A percentile compares a stretch with the other conserved stretches of the same genome.
Evolutionary conservation across 1,140 invertebrate species (phyloP).

Genomic region (Magallana gigas): DNA sequence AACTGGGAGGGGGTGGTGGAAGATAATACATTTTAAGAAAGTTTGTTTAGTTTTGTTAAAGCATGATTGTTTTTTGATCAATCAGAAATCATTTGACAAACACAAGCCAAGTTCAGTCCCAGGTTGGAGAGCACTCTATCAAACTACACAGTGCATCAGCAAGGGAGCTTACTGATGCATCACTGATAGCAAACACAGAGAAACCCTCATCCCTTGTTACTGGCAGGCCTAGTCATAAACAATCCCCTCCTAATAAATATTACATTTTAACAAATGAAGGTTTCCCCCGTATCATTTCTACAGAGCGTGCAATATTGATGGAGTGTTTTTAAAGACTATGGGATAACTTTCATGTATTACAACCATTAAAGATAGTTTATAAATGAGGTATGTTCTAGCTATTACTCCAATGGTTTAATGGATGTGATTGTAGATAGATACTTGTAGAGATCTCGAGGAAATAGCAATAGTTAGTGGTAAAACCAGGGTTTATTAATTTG

Average conservation of each 20-base stretch:
- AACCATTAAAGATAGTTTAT: neutral
- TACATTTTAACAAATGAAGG: neutral
- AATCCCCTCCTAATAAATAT: neutral
- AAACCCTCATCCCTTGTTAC: too few relatives aligned
- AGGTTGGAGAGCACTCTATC: too few relatives aligned
- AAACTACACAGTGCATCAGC: neutral
- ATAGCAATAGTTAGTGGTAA: neutral
- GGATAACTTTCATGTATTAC: neutral
- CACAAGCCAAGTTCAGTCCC: too few relatives aligned
- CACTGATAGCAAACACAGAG: neutral
- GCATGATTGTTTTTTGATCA: too few relatives aligned
- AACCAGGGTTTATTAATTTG: neutral
- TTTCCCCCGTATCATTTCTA: neutral
- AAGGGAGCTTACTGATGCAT: constrained; percentile 1
- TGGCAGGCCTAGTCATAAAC: too few relatives aligned
- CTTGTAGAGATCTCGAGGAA: neutral
- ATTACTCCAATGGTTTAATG: neutral
- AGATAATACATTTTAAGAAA: too few relatives aligned
- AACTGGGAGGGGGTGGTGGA: too few relatives aligned
- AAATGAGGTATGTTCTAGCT: neutral
- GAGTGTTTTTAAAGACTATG: neutral
- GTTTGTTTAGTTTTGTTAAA: too few relatives aligned
- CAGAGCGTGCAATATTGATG: neutral
- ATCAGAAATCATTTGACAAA: too few relatives aligned
- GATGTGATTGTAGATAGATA: neutral